These are phyloP conservation scores for Spea hammondii DNA, from an alignment of 2,797 vertebrate species.

Conservation along the genomic window DNA sequence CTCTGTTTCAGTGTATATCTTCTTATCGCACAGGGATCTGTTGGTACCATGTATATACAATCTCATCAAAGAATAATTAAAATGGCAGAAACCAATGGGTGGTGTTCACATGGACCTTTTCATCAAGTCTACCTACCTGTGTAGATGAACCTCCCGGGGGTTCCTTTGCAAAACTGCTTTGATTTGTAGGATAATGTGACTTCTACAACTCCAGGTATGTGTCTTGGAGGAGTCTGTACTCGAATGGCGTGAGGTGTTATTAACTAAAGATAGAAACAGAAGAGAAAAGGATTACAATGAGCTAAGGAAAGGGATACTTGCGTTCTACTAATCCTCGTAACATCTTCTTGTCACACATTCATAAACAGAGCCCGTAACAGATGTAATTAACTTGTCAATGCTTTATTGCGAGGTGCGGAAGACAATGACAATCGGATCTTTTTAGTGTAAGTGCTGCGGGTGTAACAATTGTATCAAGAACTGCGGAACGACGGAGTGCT, in stretches of 20 bases:
- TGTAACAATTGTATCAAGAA: background rate
- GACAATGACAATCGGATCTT: conserved; percentile 61
- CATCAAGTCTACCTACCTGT: conserved; percentile 75
- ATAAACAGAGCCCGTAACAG: conserved; percentile 69
- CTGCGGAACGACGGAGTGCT: background rate
- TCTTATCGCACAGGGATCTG: no score
- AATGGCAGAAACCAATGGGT: background rate
- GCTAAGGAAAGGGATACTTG: conserved; percentile 48
- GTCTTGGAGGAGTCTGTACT: conserved; percentile 88
- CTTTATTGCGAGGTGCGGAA: conserved; percentile 64
- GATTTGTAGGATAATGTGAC: conserved; percentile 98
- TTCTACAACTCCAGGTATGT: conserved; percentile 89
- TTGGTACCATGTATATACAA: no score
- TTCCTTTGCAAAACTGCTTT: conserved; percentile 98
- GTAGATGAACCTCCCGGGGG: conserved; percentile 96
- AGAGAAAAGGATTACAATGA: conserved; percentile 53
- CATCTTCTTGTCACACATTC: conserved; percentile 58
- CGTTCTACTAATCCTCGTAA: conserved; percentile 59
- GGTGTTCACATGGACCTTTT: background rate
- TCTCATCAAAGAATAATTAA: no score
- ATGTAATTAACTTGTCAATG: conserved; percentile 68
- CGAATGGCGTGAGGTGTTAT: conserved; percentile 97
- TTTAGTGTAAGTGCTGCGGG: background rate
- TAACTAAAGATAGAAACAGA: conserved; percentile 74
- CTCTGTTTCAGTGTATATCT: no score